Percentiles rank a stretch among this genome's conserved stretches.
These are phyloP conservation scores for Naso thynnoides DNA, from an alignment of 2,797 vertebrate species.

Conservation along the genomic window DNA sequence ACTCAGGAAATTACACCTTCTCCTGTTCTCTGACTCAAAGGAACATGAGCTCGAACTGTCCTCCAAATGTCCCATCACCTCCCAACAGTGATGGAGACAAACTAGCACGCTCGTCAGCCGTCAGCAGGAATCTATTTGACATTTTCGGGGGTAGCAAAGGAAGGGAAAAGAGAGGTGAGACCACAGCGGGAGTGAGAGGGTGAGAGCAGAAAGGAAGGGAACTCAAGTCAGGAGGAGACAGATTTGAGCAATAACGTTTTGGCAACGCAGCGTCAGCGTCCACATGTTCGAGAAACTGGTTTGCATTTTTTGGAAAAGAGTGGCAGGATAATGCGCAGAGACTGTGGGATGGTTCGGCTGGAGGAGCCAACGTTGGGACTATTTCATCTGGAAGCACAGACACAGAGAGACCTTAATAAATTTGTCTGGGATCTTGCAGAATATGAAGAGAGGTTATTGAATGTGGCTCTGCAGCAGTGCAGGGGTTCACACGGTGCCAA, in stretches of 20 bases:
- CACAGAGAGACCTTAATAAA: conserved; percentile 45
- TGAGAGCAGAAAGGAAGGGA: conserved; percentile 21
- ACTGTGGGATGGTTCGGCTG: conserved; percentile 17
- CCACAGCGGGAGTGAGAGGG: conserved; percentile 21
- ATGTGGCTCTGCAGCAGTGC: conserved; percentile 44
- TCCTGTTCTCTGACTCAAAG: conserved; percentile 67
- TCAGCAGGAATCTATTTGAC: conserved; percentile 51
- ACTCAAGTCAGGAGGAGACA: conserved; percentile 39
- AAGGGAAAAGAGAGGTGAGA: conserved; percentile 40
- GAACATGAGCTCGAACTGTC: conserved; percentile 57
- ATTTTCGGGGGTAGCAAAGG: conserved; percentile 34
- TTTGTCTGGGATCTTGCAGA: conserved; percentile 50
- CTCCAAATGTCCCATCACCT: conserved; percentile 61
- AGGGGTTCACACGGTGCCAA: conserved; percentile 39
- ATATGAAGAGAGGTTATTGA: conserved; percentile 51
- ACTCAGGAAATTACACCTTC: conserved; percentile 73
- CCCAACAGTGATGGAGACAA: conserved; percentile 51
- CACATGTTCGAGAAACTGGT: conserved; percentile 36
- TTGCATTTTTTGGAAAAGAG: conserved; percentile 38
- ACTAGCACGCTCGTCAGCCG: conserved; percentile 37
- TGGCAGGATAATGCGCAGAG: conserved; percentile 29
- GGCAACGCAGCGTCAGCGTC: conserved; percentile 39
- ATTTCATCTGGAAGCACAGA: conserved; percentile 38
- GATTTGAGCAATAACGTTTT: conserved; percentile 50
- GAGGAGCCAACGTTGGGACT: conserved; percentile 35